Evolutionary conservation across 2,797 vertebrate species (phyloP).

Genomic region (Denticeps clupeoides): DNA sequence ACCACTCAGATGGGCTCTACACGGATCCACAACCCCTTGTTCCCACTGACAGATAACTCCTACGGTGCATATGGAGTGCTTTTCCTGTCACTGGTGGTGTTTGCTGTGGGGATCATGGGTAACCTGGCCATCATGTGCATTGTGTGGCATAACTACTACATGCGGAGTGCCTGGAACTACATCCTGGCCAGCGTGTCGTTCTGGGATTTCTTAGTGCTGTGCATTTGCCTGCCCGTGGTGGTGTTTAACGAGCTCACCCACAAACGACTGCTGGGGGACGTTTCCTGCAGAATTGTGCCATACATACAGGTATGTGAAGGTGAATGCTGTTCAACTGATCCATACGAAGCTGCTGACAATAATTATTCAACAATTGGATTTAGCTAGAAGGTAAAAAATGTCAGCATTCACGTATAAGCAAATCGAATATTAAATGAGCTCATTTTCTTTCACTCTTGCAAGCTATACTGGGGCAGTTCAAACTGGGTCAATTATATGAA

Average conservation of each 20-base stretch:
- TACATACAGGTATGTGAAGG: constrained; percentile 93
- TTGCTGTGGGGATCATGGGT: constrained; percentile 78
- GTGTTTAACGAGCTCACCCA: constrained; percentile 85
- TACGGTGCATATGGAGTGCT: constrained; percentile 75
- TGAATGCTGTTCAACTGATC: no score
- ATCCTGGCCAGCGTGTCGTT: constrained; percentile 88
- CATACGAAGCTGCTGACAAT: no score
- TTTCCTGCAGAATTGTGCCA: constrained; percentile 83
- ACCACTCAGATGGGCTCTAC: constrained; percentile 42
- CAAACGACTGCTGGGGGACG: constrained; percentile 74
- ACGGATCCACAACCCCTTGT: constrained; percentile 73
- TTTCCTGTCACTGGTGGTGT: constrained; percentile 73
- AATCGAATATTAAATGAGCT: no score
- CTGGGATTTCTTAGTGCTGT: constrained; percentile 91
- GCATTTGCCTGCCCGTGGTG: constrained; percentile 85
- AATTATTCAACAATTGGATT: no score
- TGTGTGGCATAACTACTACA: constrained; percentile 92
- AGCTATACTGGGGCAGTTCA: no score
- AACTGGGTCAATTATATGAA: no score
- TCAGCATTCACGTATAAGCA: no score
- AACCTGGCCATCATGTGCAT: constrained; percentile 93
- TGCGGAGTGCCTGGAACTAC: constrained; percentile 93
- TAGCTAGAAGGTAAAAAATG: no score
- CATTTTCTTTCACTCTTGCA: no score
- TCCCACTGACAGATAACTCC: constrained; percentile 70